These are phyloP conservation scores for Paedocypris micromegethes DNA, from an alignment of 2,797 vertebrate genomes.

Conservation along the genomic window DNA sequence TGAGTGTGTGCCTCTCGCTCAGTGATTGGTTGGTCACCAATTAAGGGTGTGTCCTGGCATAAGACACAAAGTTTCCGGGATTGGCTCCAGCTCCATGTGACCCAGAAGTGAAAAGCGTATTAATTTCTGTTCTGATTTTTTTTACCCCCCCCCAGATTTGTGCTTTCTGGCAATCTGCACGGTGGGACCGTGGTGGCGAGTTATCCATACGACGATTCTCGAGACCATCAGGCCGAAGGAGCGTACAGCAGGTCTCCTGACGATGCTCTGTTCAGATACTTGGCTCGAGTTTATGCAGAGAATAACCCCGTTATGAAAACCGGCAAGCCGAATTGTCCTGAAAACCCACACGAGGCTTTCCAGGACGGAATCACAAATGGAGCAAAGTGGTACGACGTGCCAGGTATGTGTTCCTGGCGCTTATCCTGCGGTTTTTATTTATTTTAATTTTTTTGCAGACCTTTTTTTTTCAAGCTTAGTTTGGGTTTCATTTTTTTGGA, in stretches of 20 bases:
- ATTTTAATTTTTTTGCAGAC: too few relatives aligned
- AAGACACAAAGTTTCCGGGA: too few relatives aligned
- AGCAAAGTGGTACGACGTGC: conserved; percentile 89
- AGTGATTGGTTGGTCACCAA: too few relatives aligned
- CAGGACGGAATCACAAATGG: conserved; percentile 92
- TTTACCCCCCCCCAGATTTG: conserved; percentile 70
- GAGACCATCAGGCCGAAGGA: conserved; percentile 64
- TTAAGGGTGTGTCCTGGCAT: too few relatives aligned
- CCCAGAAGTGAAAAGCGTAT: background rate
- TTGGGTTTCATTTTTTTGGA: too few relatives aligned
- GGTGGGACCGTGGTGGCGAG: conserved; percentile 95
- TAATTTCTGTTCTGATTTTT: background rate
- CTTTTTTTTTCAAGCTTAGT: too few relatives aligned
- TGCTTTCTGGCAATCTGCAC: conserved; percentile 92
- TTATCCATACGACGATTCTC: conserved; percentile 93
- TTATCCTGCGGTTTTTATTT: too few relatives aligned
- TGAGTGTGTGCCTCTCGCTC: too few relatives aligned
- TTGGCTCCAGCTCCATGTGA: too few relatives aligned
- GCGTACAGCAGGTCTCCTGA: conserved; percentile 85
- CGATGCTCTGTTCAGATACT: conserved; percentile 81
- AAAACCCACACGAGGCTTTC: conserved; percentile 72
- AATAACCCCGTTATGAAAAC: conserved; percentile 91
- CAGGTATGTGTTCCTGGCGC: conserved; percentile 68
- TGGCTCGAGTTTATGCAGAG: conserved; percentile 82
- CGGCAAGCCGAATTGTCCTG: conserved; percentile 78